Evolutionary conservation across 2,797 vertebrate species (phyloP), one percentile per base, ranked within the genome.

Genomic region (Anniella stebbinsi): DNA sequence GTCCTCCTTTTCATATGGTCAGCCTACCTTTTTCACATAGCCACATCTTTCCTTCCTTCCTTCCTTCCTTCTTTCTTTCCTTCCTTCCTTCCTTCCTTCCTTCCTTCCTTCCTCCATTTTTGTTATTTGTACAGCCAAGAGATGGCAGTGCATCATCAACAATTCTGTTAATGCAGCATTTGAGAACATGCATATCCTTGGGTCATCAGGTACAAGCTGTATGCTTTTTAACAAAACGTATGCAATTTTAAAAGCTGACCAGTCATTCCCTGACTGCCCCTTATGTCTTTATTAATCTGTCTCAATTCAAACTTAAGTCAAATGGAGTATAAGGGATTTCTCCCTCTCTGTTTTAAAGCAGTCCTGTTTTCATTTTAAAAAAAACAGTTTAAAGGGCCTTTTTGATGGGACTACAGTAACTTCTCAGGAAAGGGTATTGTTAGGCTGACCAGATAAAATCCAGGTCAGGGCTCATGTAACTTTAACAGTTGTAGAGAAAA

Each of bases 121-220:
- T 41, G 4, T 7, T 96, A 96, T 96, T 97, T 95, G 94, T 96
- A 91, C 93, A 96, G 89, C 97, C 97, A 97, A 97, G 96, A 97
- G 97, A 96, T 96, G 97, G 97, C 97, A 97, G 95, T 97, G 66
- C 96, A 96, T 97, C 96, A 97, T 97, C 96, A 97, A 95, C 92
- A 95, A 97, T 97, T 95, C 86, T 89, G 81, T 93, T 84, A 86
- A 94, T 88, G 28, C 73, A 88, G 63, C 78, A n/a, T 86, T 93
- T 90, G 93, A 87, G 84, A 88, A 76, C 60, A 70, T 90, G 80
- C 88, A 93, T 94, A 90, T 90, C 73, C 81, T 90, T 92, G 33
- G 83, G 87, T 95, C 89, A 94, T 93, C 54, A 17, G 63, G 76
- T 93, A 66, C 0, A 6, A 75, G n/a, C 87, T 80, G 51, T 80